Conservation (phyloP, 2,888 invertebrate genomes). For the Volucella bombylans region DNA sequence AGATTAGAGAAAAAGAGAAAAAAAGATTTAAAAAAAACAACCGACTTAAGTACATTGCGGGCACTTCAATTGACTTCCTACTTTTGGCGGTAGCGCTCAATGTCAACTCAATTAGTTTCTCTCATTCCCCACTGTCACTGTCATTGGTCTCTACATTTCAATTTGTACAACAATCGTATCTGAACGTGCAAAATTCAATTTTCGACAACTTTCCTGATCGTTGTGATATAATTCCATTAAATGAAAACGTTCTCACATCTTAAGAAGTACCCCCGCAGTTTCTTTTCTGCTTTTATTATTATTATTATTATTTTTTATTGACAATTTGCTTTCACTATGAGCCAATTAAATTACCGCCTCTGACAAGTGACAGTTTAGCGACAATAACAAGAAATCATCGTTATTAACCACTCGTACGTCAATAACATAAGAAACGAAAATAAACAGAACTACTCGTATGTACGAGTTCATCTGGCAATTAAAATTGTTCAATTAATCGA, state of each 20-base stretch:
- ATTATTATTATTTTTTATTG: background rate
- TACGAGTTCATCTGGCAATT: conserved; percentile 41
- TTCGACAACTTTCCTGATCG: conserved; percentile 16
- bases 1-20: conserved; percentile 22
- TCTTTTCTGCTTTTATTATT: too few relatives aligned
- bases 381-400: conserved; percentile 21
- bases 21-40: conserved; percentile 19
- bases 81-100: conserved; percentile 26
- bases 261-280: too few relatives aligned
- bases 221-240: conserved; percentile 37
- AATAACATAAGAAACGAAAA: conserved; percentile 23
- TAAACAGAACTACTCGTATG: too few relatives aligned
- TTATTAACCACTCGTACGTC: conserved; percentile 28
- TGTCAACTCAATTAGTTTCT: conserved; percentile 48
- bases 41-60: too few relatives aligned
- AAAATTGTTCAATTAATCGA: conserved; percentile 56
- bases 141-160: conserved; percentile 19
- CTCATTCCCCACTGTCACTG: conserved; percentile 20
- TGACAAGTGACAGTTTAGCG: conserved; percentile 19
- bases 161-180: conserved; percentile 13
- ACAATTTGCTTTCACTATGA: conserved; percentile 17
- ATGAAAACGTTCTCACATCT: conserved; percentile 18
- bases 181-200: conserved; percentile 24
- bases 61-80: conserved; percentile 25
- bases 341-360: conserved; percentile 34